Base-by-base conservation (phyloP, 2,797 vertebrate species). In the Semotilus atromaculatus region DNA sequence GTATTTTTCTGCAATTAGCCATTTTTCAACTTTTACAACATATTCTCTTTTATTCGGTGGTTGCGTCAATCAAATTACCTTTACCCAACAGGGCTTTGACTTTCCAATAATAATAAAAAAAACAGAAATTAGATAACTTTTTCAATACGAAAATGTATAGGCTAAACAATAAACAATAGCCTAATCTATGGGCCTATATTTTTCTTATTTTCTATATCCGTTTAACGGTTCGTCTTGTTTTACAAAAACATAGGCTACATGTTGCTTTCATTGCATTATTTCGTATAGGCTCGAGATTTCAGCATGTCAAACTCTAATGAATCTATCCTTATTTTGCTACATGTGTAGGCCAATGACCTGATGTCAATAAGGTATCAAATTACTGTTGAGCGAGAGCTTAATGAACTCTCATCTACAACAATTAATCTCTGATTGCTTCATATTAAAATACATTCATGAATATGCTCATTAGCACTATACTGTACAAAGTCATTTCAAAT, bases 361-460 rank as follows among this genome's bases (percentile, higher is more conserved):
- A 89, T 90, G 86, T 89, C 83, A 88, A 87, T 89, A 90, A 83
- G 86, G 66, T 81, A 88, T 90, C 85, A 89, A 87, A 90, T 90
- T 88, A 87, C 83, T 86, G 80, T 86, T 88, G 88, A 86, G 88
- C 83, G 64, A 90, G 83, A 88, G 84, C 84, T 90, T 91, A 90
- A 91, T 90, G 89, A 91, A 87, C 86, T 90, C 86, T 85, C 90
- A 90, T 89, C 86, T 89, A 86, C 77, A 89, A 89, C 89, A 89
- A 89, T 89, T 91, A 90, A 89, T 89, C 86, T 89, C 80, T 88
- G 88, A 89, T 90, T 89, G 88, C 88, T 85, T 81, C 86, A 77
- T 71, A 85, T 82, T 89, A 85, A 89, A 89, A 89, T 88, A 89
- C 83, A 88, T 91, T 85, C 73, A 88, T 89, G 87, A 91, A 80